Conservation (phyloP, 2,113 vertebrate genomes). For the Hemiprocne comata region DNA sequence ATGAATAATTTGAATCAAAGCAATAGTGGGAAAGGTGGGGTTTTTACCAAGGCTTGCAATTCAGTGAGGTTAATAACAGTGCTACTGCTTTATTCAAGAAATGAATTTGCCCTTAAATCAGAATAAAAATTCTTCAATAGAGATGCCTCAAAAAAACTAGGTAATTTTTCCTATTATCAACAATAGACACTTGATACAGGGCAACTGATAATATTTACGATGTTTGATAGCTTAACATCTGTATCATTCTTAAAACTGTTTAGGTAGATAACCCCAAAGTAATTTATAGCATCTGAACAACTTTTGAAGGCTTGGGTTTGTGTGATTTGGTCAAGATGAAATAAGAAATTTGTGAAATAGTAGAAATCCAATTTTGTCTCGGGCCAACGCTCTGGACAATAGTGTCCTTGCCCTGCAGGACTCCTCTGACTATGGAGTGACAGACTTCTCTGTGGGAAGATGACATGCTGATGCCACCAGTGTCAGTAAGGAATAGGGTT, state of each 20-base stretch:
- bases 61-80: background rate
- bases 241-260: background rate
- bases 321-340: background rate
- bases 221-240: background rate
- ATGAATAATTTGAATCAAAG: conserved; percentile 8
- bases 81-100: background rate
- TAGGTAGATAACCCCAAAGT: background rate
- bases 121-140: background rate
- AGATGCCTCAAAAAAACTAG: background rate
- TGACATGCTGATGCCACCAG: background rate
- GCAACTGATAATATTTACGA: background rate
- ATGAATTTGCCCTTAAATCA: conserved; percentile 8
- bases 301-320: background rate
- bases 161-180: background rate
- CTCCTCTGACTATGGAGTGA: background rate
- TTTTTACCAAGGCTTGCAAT: background rate
- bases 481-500: background rate
- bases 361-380: background rate
- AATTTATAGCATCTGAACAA: background rate
- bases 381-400: background rate
- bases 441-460: background rate
- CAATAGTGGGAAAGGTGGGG: background rate
- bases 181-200: background rate
- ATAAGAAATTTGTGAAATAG: background rate
- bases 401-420: background rate